phyloP scores from a whole-genome alignment of 2,113 vertebrate genomes.

The Numenius arquata region DNA sequence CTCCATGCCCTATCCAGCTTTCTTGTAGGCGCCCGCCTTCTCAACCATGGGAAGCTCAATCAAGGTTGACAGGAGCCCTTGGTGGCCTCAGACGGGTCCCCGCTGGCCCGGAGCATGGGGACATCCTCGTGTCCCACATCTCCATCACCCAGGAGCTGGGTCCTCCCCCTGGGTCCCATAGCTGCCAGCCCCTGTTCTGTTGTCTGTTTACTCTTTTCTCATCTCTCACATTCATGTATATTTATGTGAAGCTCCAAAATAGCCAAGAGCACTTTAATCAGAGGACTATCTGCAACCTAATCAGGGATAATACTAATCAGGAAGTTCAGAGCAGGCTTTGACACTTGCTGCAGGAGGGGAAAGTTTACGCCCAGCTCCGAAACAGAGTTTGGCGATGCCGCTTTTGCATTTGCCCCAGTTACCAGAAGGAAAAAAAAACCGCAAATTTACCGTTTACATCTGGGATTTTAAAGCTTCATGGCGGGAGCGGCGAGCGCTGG shows the following conservation, averaged over 20 bases:
- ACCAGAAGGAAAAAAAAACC: neutral
- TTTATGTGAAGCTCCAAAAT: constrained; percentile 71
- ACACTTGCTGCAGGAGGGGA: constrained; percentile 17
- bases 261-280: constrained; percentile 70
- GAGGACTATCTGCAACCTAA: constrained; percentile 65
- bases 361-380: neutral
- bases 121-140: neutral
- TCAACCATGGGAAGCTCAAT: fast-evolving
- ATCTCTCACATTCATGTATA: constrained; percentile 66
- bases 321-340: constrained; percentile 26
- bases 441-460: constrained; percentile 1
- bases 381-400: neutral
- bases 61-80: neutral
- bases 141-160: neutral
- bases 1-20: neutral
- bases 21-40: neutral
- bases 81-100: neutral
- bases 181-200: neutral
- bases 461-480: neutral
- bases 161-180: neutral
- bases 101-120: neutral
- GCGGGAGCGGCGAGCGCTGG: neutral
- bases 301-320: constrained; percentile 70
- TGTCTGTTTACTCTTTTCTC: constrained; percentile 52
- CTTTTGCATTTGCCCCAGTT: neutral